Evolutionary conservation across 2,797 vertebrate genomes (phyloP).

Genomic region (Halcyon chelicuti): DNA sequence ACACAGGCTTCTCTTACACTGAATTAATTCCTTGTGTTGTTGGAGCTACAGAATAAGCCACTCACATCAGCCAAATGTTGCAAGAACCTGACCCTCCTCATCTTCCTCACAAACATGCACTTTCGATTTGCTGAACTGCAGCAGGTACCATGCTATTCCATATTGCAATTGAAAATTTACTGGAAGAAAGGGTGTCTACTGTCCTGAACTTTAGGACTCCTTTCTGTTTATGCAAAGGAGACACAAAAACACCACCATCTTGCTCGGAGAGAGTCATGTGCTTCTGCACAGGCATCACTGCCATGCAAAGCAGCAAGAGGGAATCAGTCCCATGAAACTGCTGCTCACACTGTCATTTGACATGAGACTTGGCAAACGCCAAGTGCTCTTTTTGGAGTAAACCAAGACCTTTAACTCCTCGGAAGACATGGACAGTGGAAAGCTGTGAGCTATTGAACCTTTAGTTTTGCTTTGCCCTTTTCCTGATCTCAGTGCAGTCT

Average conservation of each 20-base stretch:
- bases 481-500: neutral
- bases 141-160: fast-evolving
- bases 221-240: neutral
- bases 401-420: neutral
- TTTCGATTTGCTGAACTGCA: neutral
- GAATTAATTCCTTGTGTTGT: neutral
- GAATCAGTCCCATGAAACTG: neutral
- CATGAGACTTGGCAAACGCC: neutral
- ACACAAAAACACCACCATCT: neutral
- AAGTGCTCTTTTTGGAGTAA: neutral
- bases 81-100: neutral
- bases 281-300: neutral
- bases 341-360: neutral
- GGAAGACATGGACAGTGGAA: neutral
- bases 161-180: neutral
- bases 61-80: neutral
- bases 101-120: neutral
- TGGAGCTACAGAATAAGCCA: neutral
- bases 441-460: neutral
- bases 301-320: neutral
- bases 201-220: neutral
- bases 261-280: neutral
- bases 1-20: neutral
- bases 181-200: neutral
- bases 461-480: neutral